phyloP scores from a whole-genome alignment of 1,140 invertebrate species.

The Heliconius hewitsoni region DNA sequence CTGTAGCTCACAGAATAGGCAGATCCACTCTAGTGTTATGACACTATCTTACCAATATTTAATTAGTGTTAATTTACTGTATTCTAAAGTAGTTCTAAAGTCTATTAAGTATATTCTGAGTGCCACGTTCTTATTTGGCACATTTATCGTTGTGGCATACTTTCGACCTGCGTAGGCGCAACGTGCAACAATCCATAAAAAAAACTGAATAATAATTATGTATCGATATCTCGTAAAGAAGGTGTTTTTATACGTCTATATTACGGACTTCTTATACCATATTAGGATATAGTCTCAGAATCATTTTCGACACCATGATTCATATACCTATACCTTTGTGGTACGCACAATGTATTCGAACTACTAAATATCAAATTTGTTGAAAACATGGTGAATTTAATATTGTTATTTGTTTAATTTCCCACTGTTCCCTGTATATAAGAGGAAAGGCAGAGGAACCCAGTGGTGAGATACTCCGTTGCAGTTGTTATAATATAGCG shows the following conservation, averaged over 20 bases:
- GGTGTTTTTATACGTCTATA: neutral
- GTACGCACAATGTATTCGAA: neutral
- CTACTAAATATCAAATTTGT: neutral
- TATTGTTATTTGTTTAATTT: neutral
- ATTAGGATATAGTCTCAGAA: neutral
- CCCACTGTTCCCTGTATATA: neutral
- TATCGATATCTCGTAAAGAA: neutral
- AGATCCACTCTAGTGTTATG: too few species aligned
- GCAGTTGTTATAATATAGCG: too few species aligned
- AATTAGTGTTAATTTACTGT: too few species aligned
- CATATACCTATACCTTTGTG: neutral
- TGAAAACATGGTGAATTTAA: neutral
- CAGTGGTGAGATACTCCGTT: too few species aligned
- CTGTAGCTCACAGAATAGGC: too few species aligned
- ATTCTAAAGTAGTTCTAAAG: neutral
- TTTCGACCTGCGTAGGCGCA: conserved; percentile 28
- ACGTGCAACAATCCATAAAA: neutral
- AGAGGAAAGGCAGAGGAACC: too few species aligned
- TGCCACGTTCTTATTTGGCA: neutral
- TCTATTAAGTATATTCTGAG: neutral
- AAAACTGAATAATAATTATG: neutral
- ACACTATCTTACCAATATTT: too few species aligned
- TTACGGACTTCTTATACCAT: neutral
- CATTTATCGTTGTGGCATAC: neutral
- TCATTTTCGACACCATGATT: neutral